phyloP scores from a whole-genome alignment of 2,113 vertebrate genomes.

The Catharus minimus region DNA sequence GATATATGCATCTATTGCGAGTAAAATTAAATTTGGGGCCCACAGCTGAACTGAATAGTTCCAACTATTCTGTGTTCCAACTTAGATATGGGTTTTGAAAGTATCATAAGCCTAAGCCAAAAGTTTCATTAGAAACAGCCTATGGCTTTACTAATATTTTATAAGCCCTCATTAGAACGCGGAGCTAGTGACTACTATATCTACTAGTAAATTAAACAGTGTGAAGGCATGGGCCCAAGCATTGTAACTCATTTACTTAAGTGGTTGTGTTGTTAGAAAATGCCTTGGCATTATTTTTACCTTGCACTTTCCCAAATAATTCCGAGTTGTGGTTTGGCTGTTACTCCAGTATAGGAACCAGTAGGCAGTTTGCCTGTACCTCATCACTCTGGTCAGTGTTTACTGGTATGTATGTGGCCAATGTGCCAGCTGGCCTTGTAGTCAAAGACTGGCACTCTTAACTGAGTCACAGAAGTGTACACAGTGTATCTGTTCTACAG shows the following conservation, averaged over 20 bases:
- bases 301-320: neutral
- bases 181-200: neutral
- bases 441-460: neutral
- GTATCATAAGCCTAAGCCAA: neutral
- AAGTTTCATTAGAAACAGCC: neutral
- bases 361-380: neutral
- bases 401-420: neutral
- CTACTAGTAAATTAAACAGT: neutral
- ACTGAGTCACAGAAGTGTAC: neutral
- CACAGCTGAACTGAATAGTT: neutral
- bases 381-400: neutral
- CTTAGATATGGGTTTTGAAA: neutral
- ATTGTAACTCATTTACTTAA: neutral
- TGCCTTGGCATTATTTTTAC: neutral
- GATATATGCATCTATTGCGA: neutral
- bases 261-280: neutral
- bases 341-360: neutral
- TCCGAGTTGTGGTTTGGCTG: neutral
- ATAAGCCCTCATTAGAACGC: neutral
- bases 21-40: neutral
- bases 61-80: neutral
- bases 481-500: neutral
- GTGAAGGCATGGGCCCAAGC: neutral
- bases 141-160: neutral
- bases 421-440: neutral